phyloP scores from a whole-genome alignment of 2,888 invertebrate species.

The Corbicula japonica region DNA sequence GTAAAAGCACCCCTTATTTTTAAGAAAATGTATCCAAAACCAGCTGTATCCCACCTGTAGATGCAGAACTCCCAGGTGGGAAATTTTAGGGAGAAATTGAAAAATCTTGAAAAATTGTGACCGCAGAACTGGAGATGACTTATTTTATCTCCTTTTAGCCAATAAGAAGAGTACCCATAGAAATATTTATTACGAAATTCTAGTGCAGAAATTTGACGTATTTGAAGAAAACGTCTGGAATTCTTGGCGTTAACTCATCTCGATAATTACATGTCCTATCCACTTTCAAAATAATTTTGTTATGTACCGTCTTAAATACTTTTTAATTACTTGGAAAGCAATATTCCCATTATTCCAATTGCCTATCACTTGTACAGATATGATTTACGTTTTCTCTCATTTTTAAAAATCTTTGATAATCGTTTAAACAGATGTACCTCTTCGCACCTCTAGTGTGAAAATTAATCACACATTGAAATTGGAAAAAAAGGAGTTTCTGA shows the following conservation, averaged over 20 bases:
- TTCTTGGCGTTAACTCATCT: constrained; percentile 2
- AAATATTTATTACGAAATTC: not conserved
- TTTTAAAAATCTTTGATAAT: constrained; percentile 29
- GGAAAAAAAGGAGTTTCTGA: no score
- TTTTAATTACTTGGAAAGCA: constrained; percentile 24
- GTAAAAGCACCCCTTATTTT: no score
- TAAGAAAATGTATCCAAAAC: no score
- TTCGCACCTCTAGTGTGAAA: constrained; percentile 41
- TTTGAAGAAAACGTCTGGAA: constrained; percentile 7
- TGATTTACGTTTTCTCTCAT: constrained; percentile 24
- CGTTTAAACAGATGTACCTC: constrained; percentile 39
- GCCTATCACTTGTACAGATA: constrained; percentile 16
- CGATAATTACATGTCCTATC: constrained; percentile 26
- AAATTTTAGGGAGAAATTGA: no score
- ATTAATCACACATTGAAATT: constrained; percentile 42
- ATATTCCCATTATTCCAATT: constrained; percentile 1
- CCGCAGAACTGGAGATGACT: no score
- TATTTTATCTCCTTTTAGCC: no score
- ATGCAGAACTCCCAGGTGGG: no score
- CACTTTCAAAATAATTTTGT: constrained; percentile 31
- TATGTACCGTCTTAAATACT: constrained; percentile 12
- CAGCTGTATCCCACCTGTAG: no score
- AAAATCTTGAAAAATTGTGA: no score
- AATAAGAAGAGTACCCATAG: no score
- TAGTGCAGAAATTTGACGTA: not conserved